Percentiles rank a stretch among this genome's conserved stretches.
Conservation (phyloP, 1,140 invertebrate species). For the Homalodisca vitripennis region DNA sequence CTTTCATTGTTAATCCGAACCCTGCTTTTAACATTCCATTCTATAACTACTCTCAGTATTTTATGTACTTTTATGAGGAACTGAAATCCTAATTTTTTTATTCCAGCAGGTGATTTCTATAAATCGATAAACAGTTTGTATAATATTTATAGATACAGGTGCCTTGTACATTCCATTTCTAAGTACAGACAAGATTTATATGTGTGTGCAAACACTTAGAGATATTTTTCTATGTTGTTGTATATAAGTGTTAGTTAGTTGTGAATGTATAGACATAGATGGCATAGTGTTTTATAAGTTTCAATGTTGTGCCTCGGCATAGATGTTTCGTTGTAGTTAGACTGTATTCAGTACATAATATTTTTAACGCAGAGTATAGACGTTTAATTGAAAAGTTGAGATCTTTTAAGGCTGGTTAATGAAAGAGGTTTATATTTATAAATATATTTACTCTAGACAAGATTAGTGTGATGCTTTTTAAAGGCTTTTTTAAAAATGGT, state of each 20-base stretch:
- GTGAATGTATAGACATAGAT: conserved; percentile 5
- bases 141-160: conserved; percentile 14
- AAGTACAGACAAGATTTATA: conserved; percentile 18
- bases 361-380: conserved; percentile 12
- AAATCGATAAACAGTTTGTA: not conserved
- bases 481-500: not conserved
- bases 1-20: too few relatives aligned
- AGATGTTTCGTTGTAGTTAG: conserved; percentile 20
- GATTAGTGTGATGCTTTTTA: not conserved
- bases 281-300: conserved; percentile 25
- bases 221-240: conserved; percentile 28
- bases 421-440: conserved; percentile 18
- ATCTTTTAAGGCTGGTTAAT: conserved; percentile 19
- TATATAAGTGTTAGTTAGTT: conserved; percentile 18
- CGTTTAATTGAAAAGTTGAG: conserved; percentile 1
- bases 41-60: too few relatives aligned
- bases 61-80: too few relatives aligned
- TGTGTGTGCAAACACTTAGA: conserved; percentile 21
- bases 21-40: too few relatives aligned
- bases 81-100: too few relatives aligned
- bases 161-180: conserved; percentile 3
- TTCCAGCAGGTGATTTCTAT: too few relatives aligned
- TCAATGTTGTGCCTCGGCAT: conserved; percentile 18
- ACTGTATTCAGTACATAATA: conserved; percentile 20
- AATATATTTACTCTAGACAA: not conserved